Evolutionary conservation across 2,888 invertebrate genomes (phyloP).

Genomic region (Idaea straminata): DNA sequence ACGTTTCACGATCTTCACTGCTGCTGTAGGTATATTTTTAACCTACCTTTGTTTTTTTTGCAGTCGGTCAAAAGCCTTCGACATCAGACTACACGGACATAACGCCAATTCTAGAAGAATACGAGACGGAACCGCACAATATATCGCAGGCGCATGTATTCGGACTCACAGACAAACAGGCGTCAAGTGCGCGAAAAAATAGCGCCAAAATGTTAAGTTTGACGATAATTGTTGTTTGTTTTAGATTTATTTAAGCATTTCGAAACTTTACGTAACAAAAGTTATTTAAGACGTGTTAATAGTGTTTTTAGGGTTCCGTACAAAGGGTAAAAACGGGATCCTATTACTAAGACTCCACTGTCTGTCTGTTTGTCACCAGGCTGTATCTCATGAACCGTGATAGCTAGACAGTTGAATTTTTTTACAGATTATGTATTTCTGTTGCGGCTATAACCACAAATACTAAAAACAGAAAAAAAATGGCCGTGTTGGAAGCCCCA

Average conservation of each 20-base stretch:
- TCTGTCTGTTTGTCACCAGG: too few species aligned
- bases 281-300: too few species aligned
- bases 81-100: constrained; percentile 63
- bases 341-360: too few species aligned
- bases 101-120: constrained; percentile 62
- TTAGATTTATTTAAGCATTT: constrained; percentile 19
- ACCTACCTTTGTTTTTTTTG: constrained; percentile 15
- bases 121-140: constrained; percentile 52
- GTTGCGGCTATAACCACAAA: too few species aligned
- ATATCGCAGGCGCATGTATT: constrained; percentile 59
- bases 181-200: constrained; percentile 19
- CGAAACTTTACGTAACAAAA: background rate
- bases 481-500: too few species aligned
- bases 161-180: constrained; percentile 31
- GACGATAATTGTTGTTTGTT: constrained; percentile 19
- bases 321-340: background rate
- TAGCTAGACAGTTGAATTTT: too few species aligned
- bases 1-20: too few species aligned
- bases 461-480: too few species aligned
- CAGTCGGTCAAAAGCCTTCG: constrained; percentile 56
- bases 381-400: too few species aligned
- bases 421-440: too few species aligned
- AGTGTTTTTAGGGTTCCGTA: background rate
- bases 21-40: too few species aligned
- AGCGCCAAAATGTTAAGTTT: constrained; percentile 40